phyloP scores from a whole-genome alignment of 1,140 invertebrate species.

The Lucilia cuprina region DNA sequence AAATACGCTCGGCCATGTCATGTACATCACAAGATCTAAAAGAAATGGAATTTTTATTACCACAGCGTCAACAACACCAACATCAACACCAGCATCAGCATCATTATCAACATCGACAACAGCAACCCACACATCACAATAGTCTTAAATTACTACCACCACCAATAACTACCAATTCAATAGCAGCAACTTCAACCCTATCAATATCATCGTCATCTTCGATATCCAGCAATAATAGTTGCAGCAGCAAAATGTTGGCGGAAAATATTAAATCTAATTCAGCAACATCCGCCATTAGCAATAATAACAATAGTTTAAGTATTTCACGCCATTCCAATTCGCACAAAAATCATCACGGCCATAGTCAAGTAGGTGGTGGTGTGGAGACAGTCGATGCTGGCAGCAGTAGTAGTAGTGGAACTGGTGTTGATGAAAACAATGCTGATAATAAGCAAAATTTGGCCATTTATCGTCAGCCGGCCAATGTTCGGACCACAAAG shows the following conservation, averaged over 20 bases:
- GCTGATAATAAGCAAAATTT: conserved; percentile 43
- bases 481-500: conserved; percentile 53
- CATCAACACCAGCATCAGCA: conserved; percentile 39
- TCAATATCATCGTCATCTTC: conserved; percentile 30
- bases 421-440: conserved; percentile 14
- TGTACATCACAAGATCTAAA: conserved; percentile 48
- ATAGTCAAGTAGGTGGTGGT: conserved; percentile 42
- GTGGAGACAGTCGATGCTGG: conserved; percentile 35
- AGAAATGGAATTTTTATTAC: conserved; percentile 64
- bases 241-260: conserved; percentile 16
- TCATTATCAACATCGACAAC: not conserved
- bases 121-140: not conserved
- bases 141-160: conserved; percentile 20
- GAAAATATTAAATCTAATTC: conserved; percentile 5
- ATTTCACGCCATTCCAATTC: conserved; percentile 55
- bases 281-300: not conserved
- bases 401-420: not conserved
- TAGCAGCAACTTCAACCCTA: not conserved
- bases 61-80: conserved; percentile 40
- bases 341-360: conserved; percentile 31
- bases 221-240: not conserved
- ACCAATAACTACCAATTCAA: no score
- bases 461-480: conserved; percentile 50
- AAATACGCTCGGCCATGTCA: conserved; percentile 54
- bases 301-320: conserved; percentile 38